Base-by-base conservation (phyloP, 2,888 invertebrate genomes). In the Acrocyrtus sp. region DNA sequence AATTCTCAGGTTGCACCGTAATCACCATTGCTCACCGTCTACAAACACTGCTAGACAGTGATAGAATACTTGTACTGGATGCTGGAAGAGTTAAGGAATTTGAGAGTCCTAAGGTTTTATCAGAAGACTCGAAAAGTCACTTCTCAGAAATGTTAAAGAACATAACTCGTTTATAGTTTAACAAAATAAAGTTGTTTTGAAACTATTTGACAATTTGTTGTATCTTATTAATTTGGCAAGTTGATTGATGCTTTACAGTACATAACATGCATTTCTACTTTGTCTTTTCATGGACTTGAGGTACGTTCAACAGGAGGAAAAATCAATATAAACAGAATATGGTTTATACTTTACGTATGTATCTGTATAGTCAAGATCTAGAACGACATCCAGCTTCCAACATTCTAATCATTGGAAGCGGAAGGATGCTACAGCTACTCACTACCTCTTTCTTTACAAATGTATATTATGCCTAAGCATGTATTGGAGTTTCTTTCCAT, bases 1-100 rank as follows among this genome's bases (percentile, higher is more conserved):
- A 72, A 21, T 72, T 72, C 22, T 34, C 72, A 29, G 65, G 65
- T 4, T 72, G 72, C 34, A 72, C 72, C 4, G 65, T 72, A 21
- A 63, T 72, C 4, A 65, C 65, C 1, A 72, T 72, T 12, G 72
- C 72, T 12, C 72, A 72, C 45, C 45, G 72, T 12, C 48, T 72
- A 1, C 65, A 72, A 17, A 66, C 47, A 4, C 54, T 72, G n/a
- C n/a, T 72, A 1, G 72, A 72, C 26, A 66, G 29, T 27, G 72
- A 72, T 29, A 60, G 72, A 29, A 60, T 72, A 17, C 47, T 72
- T 58, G 61, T 72, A 2, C 17, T 72, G 8, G 61, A 66, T 3
- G 29, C 12, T 2, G 66, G 72, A 2, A 47, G 54, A 54, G 39
- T 72, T 27, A 19, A 65, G 72, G 72, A 72, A 22, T 72, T 66